Base-by-base conservation (phyloP, 2,888 invertebrate genomes). In the Gortyna flavago region DNA sequence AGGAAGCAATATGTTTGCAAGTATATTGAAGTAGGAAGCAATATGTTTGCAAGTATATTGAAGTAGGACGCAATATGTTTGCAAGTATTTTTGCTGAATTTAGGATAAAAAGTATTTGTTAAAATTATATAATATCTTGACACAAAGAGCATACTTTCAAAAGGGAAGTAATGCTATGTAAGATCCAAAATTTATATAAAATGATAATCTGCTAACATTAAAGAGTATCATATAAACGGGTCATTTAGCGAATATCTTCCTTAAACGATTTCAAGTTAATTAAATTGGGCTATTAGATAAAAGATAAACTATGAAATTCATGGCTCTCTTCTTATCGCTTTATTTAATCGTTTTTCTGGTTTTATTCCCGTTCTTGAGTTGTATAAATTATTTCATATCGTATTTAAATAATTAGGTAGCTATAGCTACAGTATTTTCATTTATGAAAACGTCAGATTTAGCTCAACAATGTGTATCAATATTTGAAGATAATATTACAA, bases 291-390 rank as follows among this genome's bases (percentile, higher is more conserved):
- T 79, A 59, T 86, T 75, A 84, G 79, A 66, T 83, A 83, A 51
- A 79, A 86, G 84, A 86, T 84, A 84, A 80, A 86, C 80, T 86
- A 67, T 75, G 80, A 80, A 73, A 84, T 84, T 86, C 66, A 75
- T 86, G 70, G 72, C 75, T 71, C 25, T 41, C 41, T 11, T 41
- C 41, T 35, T 70, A 67, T 64, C 72, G 74, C 59, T 62, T 73
- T 65, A 75, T 83, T 59, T 83, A 83, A 79, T 69, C 41, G 72
- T 71, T 72, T 80, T 64, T 59, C 67, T 38, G 70, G 72, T 71
- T 75, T 75, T 77, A 73, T 61, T 66, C 41, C 72, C 38, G 57
- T 13, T 38, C 32, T 64, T 59, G 51, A 32, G 59, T 38, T 48
- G 44, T 70, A 44, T 44, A 62, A 54, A 59, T 65, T 72, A 66